Percentiles rank a stretch among this genome's conserved stretches.
Evolutionary conservation across 2,797 vertebrate species (phyloP).

Genomic region (Natrix natrix): DNA sequence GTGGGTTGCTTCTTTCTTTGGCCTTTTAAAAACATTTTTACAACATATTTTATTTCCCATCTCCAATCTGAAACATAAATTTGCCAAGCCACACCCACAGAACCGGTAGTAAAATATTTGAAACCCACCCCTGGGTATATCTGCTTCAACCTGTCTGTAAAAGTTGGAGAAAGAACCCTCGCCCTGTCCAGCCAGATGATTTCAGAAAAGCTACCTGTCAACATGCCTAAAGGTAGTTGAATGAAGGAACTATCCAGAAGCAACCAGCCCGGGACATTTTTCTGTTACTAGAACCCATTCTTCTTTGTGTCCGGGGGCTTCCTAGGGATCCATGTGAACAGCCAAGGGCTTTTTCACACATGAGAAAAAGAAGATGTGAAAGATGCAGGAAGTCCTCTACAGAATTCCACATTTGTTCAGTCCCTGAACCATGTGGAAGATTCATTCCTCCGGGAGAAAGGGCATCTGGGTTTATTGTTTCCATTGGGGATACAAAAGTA

Average conservation of each 20-base stretch:
- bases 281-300: neutral
- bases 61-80: too few relatives aligned
- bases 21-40: too few relatives aligned
- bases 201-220: accelerated
- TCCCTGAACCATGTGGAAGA: neutral
- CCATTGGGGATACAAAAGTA: neutral
- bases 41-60: too few relatives aligned
- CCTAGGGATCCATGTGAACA: too few relatives aligned
- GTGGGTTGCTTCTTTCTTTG: too few relatives aligned
- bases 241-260: neutral
- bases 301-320: neutral
- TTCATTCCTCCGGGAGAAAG: neutral
- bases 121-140: neutral
- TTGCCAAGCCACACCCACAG: too few relatives aligned
- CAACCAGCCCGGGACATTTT: neutral
- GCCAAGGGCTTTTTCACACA: neutral
- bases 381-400: neutral
- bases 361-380: neutral
- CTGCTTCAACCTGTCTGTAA: neutral
- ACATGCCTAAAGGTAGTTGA: neutral
- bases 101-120: too few relatives aligned
- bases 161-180: accelerated
- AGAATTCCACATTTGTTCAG: neutral
- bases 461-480: neutral
- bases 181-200: accelerated